Base-by-base conservation (phyloP, 2,797 vertebrate genomes). In the Melanotaenia nigrans region DNA sequence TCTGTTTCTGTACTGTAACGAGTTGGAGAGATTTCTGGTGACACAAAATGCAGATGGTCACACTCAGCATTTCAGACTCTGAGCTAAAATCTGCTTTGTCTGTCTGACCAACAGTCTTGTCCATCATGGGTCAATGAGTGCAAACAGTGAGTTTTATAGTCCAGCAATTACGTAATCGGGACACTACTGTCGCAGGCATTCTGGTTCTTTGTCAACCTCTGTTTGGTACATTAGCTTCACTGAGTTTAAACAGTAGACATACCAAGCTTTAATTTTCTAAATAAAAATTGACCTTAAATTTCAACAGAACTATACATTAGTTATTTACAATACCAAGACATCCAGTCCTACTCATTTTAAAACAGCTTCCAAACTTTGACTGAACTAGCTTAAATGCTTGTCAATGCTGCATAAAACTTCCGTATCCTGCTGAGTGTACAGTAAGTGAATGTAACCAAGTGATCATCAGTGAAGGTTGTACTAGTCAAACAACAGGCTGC, bases 141-240 rank as follows among this genome's bases (percentile, higher is more conserved):
- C 77, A 83, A 88, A 90, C 75, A 83, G 68, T 75, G 65, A 74
- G 42, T 64, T 76, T 76, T 88, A 58, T 75, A 65, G 70, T 51
- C 33, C 56, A 75, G 47, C 57, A 60, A 57, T 83, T 87, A 77
- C 71, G 74, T 76, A 87, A 89, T 56, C 2, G 4, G 79, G 64
- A 64, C 68, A 58, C 33, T 42, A 68, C 20, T 72, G 42, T 53
- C 66, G 67, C n/a, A 55, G 78, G 53, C 56, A 65, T 70, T 79
- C 58, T 62, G 45, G 54, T 25, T 68, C 83, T 83, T 82, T 81
- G 75, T 79, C 68, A 59, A 11, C 22, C 53, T 59, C 42, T 62
- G 69, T 61, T 61, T 72, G 65, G 65, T 62, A 56, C 66, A 66
- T 25, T 61, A 70, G 45, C 59, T 58, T 59, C 55, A 25, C n/a